These are phyloP conservation scores for Paracanthobrama guichenoti DNA, from an alignment of 2,113 vertebrate genomes.

Conservation along the genomic window DNA sequence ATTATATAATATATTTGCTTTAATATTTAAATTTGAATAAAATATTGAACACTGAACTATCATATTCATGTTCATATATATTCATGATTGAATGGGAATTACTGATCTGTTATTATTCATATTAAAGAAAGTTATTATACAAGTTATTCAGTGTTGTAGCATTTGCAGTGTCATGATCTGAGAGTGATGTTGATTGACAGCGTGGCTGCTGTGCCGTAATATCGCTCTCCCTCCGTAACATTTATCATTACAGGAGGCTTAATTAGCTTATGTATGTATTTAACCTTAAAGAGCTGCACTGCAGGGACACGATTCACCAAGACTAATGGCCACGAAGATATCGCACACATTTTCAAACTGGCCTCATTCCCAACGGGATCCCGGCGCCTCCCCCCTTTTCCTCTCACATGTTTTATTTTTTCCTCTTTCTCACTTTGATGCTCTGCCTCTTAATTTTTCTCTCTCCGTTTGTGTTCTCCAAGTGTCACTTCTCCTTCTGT, in stretches of 20 bases:
- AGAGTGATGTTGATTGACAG: constrained; percentile 43
- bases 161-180: constrained; percentile 12
- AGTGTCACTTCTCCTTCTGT: constrained; percentile 19
- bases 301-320: constrained; percentile 50
- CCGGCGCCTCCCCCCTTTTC: constrained; percentile 31
- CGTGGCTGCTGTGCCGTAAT: constrained; percentile 11
- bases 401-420: constrained; percentile 19
- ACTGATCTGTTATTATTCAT: not conserved
- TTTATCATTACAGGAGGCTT: constrained; percentile 56
- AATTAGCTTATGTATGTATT: constrained; percentile 58
- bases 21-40: too few species aligned
- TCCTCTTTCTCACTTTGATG: not conserved
- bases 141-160: not conserved
- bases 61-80: not conserved
- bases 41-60: too few species aligned
- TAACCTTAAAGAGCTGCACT: constrained; percentile 60
- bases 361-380: constrained; percentile 50
- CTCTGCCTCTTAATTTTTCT: constrained; percentile 29
- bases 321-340: constrained; percentile 50
- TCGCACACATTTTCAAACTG: constrained; percentile 41
- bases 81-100: not conserved
- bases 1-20: too few species aligned
- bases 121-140: not conserved
- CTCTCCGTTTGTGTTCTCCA: not conserved
- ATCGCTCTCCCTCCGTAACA: constrained; percentile 43